Conservation (phyloP, 1,140 invertebrate genomes). For the Fopius arisanus region DNA sequence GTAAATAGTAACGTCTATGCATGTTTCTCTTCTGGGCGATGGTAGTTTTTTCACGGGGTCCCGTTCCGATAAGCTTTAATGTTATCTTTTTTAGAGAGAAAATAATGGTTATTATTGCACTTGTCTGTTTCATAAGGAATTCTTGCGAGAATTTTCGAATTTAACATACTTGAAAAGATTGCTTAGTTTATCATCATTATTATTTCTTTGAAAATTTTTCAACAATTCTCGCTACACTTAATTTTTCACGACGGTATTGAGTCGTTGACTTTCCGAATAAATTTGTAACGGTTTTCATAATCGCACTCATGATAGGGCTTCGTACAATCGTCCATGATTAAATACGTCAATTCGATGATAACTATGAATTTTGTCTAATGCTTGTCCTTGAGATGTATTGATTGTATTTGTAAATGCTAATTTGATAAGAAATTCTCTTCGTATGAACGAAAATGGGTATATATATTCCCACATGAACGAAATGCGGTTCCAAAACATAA, state of each 20-base stretch:
- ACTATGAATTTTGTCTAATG: constrained; percentile 44
- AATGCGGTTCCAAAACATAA: constrained; percentile 20
- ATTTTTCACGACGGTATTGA: not conserved
- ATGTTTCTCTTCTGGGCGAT: no score
- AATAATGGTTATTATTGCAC: no score
- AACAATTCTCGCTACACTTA: no score
- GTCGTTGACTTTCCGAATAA: not conserved
- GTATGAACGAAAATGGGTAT: not conserved
- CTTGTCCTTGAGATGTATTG: constrained; percentile 38
- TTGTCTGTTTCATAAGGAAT: no score
- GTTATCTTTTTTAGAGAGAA: no score
- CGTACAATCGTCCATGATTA: constrained; percentile 42
- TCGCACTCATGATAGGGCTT: constrained; percentile 21
- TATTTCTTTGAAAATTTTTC: no score
- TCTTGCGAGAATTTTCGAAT: no score
- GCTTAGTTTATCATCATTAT: no score
- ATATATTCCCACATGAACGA: constrained; percentile 17
- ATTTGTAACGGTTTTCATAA: not conserved
- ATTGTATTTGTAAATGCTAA: not conserved
- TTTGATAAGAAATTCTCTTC: not conserved
- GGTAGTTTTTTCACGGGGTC: no score
- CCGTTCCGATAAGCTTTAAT: no score
- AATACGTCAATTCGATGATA: constrained; percentile 46
- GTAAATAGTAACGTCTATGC: no score
- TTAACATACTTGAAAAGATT: no score